Evolutionary conservation across 2,797 vertebrate species (phyloP).

Genomic region (Clarias fuscus): DNA sequence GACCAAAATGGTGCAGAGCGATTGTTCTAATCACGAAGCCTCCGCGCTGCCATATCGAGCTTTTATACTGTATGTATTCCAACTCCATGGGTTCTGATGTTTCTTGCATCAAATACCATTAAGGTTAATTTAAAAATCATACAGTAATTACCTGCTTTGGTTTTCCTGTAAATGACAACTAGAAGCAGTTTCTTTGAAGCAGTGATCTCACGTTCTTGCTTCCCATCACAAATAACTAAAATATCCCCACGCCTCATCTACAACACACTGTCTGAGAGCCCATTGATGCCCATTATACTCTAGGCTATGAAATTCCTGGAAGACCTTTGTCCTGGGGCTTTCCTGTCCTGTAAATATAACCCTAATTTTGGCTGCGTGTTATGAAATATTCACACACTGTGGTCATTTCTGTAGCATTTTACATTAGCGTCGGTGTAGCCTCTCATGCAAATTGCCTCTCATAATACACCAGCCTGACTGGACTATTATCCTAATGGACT

Average conservation of each 20-base stretch:
- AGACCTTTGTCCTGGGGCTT: neutral
- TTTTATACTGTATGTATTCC: neutral
- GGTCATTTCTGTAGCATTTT: conserved; percentile 16
- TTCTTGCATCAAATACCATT: neutral
- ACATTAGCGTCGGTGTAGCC: conserved; percentile 3
- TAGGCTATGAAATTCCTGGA: neutral
- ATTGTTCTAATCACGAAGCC: too few species aligned
- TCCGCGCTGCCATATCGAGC: neutral
- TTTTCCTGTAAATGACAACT: neutral
- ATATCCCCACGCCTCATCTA: neutral
- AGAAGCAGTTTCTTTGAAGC: neutral
- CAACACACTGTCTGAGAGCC: neutral
- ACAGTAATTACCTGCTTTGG: neutral
- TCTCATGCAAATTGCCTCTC: conserved; percentile 32
- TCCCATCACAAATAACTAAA: neutral
- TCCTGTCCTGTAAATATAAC: neutral
- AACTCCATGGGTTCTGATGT: neutral
- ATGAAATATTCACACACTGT: conserved; percentile 7
- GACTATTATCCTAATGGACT: conserved; percentile 45
- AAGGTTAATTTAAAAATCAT: neutral
- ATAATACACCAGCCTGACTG: conserved; percentile 40
- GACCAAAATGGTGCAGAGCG: too few species aligned
- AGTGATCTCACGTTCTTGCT: neutral
- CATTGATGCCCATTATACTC: neutral
- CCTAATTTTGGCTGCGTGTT: neutral